Evolutionary conservation across 2,797 vertebrate genomes (phyloP).

Genomic region (Leucoraja ocellata): DNA sequence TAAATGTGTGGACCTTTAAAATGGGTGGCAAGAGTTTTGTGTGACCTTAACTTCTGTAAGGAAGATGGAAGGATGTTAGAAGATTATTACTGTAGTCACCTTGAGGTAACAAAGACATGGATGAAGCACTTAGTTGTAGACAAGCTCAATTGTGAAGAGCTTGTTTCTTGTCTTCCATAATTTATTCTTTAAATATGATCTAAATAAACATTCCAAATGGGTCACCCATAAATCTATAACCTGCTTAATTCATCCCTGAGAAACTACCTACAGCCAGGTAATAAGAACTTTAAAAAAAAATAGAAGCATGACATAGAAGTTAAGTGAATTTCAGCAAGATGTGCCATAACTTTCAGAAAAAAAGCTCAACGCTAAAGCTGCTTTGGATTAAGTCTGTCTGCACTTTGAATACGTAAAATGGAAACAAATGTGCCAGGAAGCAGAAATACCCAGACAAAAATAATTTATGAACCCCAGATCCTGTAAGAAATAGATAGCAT

Average conservation of each 20-base stretch:
- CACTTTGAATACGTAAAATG: not conserved
- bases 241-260: not conserved
- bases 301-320: too few species aligned
- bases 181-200: not conserved
- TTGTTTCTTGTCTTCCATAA: not conserved
- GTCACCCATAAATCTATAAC: not conserved
- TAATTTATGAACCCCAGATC: not conserved
- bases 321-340: not conserved
- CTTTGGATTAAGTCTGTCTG: conserved; percentile 24
- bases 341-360: not conserved
- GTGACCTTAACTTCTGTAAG: not conserved
- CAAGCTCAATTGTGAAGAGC: not conserved
- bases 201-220: not conserved
- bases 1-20: too few species aligned
- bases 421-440: conserved; percentile 10
- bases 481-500: not conserved
- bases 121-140: not conserved
- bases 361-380: not conserved
- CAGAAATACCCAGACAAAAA: not conserved
- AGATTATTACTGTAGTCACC: not conserved
- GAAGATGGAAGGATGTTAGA: not conserved
- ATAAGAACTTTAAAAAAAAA: not conserved
- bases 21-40: too few species aligned
- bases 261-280: not conserved
- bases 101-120: not conserved